A percentile compares a stretch with the other conserved stretches of the same genome.
Evolutionary conservation across 2,888 invertebrate genomes (phyloP).

Genomic region (Hyles lineata): DNA sequence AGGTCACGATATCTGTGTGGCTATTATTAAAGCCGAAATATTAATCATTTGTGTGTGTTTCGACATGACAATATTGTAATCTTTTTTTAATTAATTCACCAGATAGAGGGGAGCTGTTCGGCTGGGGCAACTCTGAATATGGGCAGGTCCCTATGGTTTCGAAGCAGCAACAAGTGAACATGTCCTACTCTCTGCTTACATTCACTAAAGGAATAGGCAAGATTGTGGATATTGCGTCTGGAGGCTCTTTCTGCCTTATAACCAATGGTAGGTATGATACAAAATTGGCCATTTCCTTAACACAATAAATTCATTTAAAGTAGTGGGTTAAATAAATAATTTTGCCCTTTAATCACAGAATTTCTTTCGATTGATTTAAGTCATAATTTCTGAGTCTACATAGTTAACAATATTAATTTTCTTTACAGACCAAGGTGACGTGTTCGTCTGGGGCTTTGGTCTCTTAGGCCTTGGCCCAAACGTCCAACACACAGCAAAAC

Average conservation of each 20-base stretch:
- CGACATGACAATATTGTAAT: no score
- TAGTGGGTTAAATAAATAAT: neutral
- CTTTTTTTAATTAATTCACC: conserved; percentile 39
- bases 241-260: conserved; percentile 94
- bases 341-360: no score
- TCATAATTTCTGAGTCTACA: no score
- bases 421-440: conserved; percentile 89
- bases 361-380: no score
- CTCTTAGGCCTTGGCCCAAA: conserved; percentile 95
- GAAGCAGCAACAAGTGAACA: conserved; percentile 88
- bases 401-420: no score
- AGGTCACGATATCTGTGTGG: no score
- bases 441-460: conserved; percentile 97
- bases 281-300: neutral
- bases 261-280: conserved; percentile 87
- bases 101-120: conserved; percentile 96
- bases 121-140: conserved; percentile 99
- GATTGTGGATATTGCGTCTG: conserved; percentile 92
- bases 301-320: no score
- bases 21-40: no score
- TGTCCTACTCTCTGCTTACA: conserved; percentile 86
- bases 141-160: conserved; percentile 88
- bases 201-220: conserved; percentile 88
- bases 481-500: conserved; percentile 86
- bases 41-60: no score